Conservation (phyloP, 1,140 invertebrate genomes). For the Atopsyche davidsoni region DNA sequence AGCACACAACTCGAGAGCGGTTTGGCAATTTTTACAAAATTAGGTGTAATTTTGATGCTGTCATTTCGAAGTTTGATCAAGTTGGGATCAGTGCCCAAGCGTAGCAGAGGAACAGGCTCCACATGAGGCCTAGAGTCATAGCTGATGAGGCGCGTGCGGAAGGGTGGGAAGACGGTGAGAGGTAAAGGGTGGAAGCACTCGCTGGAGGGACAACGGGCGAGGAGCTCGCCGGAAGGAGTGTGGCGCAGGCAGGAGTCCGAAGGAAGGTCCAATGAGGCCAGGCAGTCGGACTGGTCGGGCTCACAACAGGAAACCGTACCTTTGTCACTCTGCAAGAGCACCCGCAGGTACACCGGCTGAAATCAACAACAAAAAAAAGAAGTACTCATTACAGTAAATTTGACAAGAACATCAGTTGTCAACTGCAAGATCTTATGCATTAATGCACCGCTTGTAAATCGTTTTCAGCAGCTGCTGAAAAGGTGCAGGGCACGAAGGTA, state of each 20-base stretch:
- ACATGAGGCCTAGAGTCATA: constrained; percentile 25
- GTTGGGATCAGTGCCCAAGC: constrained; percentile 38
- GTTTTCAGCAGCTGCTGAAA: too few species aligned
- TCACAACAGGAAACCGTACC: constrained; percentile 68
- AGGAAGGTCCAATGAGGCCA: constrained; percentile 44
- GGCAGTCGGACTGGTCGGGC: constrained; percentile 38
- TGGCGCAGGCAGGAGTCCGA: constrained; percentile 49
- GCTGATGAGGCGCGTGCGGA: constrained; percentile 22
- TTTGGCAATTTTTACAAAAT: background rate
- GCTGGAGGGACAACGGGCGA: constrained; percentile 34
- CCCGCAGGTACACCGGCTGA: constrained; percentile 76
- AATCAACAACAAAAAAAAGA: constrained; percentile 44
- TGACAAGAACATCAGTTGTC: constrained; percentile 15
- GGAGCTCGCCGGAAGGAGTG: constrained; percentile 35
- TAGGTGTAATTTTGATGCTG: too few species aligned
- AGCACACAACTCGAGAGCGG: too few species aligned
- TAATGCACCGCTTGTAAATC: too few species aligned
- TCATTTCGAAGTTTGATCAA: constrained; percentile 13
- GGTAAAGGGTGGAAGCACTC: constrained; percentile 27
- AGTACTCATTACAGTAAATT: constrained; percentile 30
- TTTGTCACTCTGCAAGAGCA: constrained; percentile 63
- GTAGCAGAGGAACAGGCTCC: constrained; percentile 15
- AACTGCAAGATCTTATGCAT: too few species aligned
- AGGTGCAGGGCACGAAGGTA: too few species aligned
- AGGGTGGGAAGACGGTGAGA: constrained; percentile 9